Conservation (phyloP, 2,888 invertebrate species). For the Bombylius discolor region DNA sequence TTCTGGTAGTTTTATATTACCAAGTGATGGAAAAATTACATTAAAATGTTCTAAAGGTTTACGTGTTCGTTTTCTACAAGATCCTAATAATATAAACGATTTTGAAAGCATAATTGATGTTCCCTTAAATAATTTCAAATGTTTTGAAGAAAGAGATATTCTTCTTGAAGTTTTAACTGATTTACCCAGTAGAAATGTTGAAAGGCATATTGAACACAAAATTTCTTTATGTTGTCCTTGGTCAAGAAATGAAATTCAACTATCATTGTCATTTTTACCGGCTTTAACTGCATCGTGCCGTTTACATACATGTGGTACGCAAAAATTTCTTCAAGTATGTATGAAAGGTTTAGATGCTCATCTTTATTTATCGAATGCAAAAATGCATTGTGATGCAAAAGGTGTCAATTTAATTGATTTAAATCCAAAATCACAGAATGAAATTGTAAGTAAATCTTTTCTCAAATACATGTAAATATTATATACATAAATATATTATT, state of each 20-base stretch:
- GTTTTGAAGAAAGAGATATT: conserved; percentile 51
- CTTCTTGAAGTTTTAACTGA: conserved; percentile 57
- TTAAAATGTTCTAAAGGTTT: conserved; percentile 35
- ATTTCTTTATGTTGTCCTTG: conserved; percentile 72
- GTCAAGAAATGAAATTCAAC: conserved; percentile 57
- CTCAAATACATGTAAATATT: neutral
- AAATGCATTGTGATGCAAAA: conserved; percentile 45
- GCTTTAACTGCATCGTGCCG: conserved; percentile 71
- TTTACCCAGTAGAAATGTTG: conserved; percentile 56
- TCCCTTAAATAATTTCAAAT: conserved; percentile 44
- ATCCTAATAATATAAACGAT: neutral
- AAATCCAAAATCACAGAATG: conserved; percentile 48
- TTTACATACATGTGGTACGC: conserved; percentile 68
- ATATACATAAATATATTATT: neutral
- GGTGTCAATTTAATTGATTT: conserved; percentile 50
- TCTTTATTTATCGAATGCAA: conserved; percentile 39
- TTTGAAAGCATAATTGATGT: conserved; percentile 38
- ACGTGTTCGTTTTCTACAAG: conserved; percentile 24
- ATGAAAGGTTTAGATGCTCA: conserved; percentile 47
- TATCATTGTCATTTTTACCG: conserved; percentile 66
- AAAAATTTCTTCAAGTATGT: conserved; percentile 73
- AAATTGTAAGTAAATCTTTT: conserved; percentile 38
- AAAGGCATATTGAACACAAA: conserved; percentile 59
- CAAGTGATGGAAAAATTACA: conserved; percentile 42
- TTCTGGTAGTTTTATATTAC: conserved; percentile 64